These are phyloP conservation scores for Diploscapter pachys DNA, from an alignment of 1,140 invertebrate genomes.

Conservation along the genomic window DNA sequence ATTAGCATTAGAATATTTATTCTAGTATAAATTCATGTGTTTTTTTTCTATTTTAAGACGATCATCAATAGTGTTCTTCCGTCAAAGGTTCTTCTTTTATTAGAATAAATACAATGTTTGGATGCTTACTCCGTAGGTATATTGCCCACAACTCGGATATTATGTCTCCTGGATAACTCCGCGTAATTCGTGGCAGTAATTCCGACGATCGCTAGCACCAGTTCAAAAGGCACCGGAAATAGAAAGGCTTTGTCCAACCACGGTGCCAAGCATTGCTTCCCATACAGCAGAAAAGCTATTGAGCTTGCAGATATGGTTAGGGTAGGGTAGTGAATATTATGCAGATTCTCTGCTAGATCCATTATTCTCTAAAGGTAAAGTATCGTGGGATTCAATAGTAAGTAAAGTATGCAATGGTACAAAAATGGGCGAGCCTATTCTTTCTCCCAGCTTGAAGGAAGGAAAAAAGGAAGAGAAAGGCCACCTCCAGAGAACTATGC, in stretches of 20 bases:
- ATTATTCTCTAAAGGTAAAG: constrained; percentile 40
- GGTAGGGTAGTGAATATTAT: constrained; percentile 43
- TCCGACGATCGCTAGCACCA: constrained; percentile 53
- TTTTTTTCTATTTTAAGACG: no score
- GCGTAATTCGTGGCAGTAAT: constrained; percentile 58
- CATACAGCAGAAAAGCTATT: constrained; percentile 48
- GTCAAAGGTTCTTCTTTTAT: neutral
- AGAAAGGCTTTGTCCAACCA: constrained; percentile 48
- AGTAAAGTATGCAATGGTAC: neutral
- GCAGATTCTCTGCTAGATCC: constrained; percentile 40
- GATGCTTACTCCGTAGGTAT: constrained; percentile 50
- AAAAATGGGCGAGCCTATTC: neutral
- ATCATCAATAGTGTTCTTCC: no score
- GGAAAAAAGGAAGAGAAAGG: neutral
- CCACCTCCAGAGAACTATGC: neutral
- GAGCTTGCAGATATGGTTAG: constrained; percentile 46
- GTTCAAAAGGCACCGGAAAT: constrained; percentile 54
- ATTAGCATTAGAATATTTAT: no score
- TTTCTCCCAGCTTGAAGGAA: neutral
- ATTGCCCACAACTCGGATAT: constrained; percentile 50
- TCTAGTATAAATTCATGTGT: no score
- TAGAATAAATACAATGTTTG: neutral
- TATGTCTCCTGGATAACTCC: constrained; percentile 48
- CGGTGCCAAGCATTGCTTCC: constrained; percentile 46
- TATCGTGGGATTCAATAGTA: neutral